Conservation (phyloP, 2,113 vertebrate species). For the Anhinga rufa region DNA sequence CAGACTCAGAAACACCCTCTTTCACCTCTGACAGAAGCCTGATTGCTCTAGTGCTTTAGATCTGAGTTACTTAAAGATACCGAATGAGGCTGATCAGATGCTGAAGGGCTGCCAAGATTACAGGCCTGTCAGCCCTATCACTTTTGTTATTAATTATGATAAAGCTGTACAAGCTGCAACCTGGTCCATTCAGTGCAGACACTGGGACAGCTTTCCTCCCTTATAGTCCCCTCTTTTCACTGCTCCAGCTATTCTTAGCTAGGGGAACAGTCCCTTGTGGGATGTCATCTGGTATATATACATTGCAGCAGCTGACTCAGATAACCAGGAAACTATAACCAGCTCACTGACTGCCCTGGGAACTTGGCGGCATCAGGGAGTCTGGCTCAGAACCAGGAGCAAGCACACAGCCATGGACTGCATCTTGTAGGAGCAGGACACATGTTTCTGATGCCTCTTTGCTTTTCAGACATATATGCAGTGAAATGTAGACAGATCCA, state of each 20-base stretch:
- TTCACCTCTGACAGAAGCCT: constrained; percentile 45
- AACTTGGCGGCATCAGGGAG: not conserved
- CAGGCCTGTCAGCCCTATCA: constrained; percentile 5
- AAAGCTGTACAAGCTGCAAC: constrained; percentile 49
- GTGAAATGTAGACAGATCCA: not conserved
- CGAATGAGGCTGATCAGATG: constrained; percentile 37
- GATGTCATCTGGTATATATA: constrained; percentile 60
- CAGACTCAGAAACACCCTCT: constrained; percentile 57
- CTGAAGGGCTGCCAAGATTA: constrained; percentile 61
- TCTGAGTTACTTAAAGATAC: constrained; percentile 44
- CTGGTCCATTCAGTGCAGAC: not conserved
- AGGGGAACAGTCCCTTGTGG: not conserved
- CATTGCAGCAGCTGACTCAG: constrained; percentile 56
- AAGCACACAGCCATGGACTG: not conserved
- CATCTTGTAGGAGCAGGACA: not conserved
- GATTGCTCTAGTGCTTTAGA: constrained; percentile 59
- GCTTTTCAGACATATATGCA: not conserved
- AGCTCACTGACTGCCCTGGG: constrained; percentile 20
- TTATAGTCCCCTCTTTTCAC: not conserved
- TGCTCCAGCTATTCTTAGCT: constrained; percentile 58
- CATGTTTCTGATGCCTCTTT: not conserved
- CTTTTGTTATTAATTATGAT: constrained; percentile 57
- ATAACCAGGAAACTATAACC: constrained; percentile 33
- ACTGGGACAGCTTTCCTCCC: not conserved
- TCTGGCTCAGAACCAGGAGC: constrained; percentile 18